Base-by-base conservation (phyloP, 2,888 invertebrate species). In the Zygogramma bicolorata region DNA sequence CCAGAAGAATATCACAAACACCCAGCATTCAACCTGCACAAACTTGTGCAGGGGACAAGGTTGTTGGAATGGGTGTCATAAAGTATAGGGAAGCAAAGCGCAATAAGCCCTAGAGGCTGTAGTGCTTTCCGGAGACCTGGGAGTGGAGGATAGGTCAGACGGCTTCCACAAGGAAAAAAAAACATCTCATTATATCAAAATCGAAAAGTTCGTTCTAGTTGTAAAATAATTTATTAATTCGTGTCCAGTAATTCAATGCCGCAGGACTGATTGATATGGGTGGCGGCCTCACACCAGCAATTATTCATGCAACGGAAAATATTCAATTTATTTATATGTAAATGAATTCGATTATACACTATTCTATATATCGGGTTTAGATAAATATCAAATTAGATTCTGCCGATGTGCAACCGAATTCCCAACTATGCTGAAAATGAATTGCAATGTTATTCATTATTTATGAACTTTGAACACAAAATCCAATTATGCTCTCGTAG, bases 321-420 rank as follows among this genome's bases (percentile, higher is more conserved):
- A 65, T 53, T 53, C 31, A 27, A 49, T 65, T 53, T 13, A 65
- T 31, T 65, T 49, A 34, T 29, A 65, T 65, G 49, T 31, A 53
- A 53, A 53, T 65, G 34, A 18, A 65, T 29, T 27, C 13, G 31
- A 34, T 65, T 34, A 8, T 13, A 38, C n/a, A 38, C 3, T 38
- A 38, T 10, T 38, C 31, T 27, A 8, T 68, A 15, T 46, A 68
- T 61, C 31, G 68, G 4, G 25, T 18, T 25, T 27, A 68, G 25
- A 62, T 68, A 68, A 68, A 68, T 68, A 68, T 68, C 68, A 68
- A 61, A 61, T 68, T 38, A 60, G 60, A 67, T 59, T 68, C 49
- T 22, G 34, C 15, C 38, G 61, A 61, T 61, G 27, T 3, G 38
- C 25, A 8, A 38, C 38, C n/a, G 18, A 27, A 61, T 68, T 61